Evolutionary conservation across 1,140 invertebrate species (phyloP).

Genomic region (Bathynomus jamesi): DNA sequence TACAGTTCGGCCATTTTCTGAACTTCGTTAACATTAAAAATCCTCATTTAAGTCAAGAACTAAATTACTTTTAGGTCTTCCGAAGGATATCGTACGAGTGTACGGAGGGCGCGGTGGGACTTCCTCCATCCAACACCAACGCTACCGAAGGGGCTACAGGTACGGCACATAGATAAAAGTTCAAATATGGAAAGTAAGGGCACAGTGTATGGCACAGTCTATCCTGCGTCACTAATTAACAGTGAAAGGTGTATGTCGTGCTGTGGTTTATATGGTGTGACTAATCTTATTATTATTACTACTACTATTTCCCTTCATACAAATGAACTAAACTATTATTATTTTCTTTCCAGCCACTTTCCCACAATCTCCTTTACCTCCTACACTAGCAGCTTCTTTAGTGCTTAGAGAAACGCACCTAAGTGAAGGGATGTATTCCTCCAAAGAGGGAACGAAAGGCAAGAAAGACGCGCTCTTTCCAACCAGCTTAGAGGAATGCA

Average conservation of each 20-base stretch:
- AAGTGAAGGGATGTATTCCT: background rate
- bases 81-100: slow-evolving; percentile 33
- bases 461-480: slow-evolving; percentile 32
- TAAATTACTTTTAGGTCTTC: slow-evolving; percentile 36
- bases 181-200: no score
- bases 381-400: slow-evolving; percentile 20
- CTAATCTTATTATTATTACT: no score
- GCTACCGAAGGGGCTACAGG: background rate
- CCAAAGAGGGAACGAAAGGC: slow-evolving; percentile 17
- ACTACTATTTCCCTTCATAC: no score
- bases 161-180: no score
- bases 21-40: no score
- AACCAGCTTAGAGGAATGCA: slow-evolving; percentile 51
- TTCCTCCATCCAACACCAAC: background rate
- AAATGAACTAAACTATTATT: background rate
- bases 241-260: no score
- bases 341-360: background rate
- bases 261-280: no score
- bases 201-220: no score
- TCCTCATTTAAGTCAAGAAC: no score
- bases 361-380: slow-evolving; percentile 9
- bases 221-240: no score
- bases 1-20: no score
- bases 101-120: slow-evolving; percentile 4
- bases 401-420: slow-evolving; percentile 10